Base-by-base conservation (phyloP, 2,113 vertebrate species). In the Dermatemys mawii region DNA sequence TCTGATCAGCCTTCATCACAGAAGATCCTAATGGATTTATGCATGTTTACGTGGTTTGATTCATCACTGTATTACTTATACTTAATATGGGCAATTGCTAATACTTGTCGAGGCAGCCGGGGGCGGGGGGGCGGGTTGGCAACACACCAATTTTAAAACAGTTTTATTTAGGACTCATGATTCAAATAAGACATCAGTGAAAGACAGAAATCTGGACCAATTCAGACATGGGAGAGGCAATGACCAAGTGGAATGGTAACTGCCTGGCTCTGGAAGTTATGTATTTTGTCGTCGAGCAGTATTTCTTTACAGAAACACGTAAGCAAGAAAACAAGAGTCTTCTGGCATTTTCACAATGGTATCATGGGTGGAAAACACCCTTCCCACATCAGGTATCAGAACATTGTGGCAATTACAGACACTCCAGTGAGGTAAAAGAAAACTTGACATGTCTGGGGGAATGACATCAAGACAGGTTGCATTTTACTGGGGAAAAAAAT, bases 131-230 rank as follows among this genome's bases (percentile, higher is more conserved):
- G 48, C 10, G 48, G 1, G 21, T 21, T 21, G 89, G 53, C 91
- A 94, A 95, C 73, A 51, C 90, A 95, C 93, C 90, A 90, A 94
- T 86, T 93, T 85, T 73, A 94, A 95, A 95, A 88, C 88, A 93
- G 81, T 86, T 92, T 92, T 67, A 60, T 84, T 89, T 94, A 89
- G 78, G 96, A 70, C 44, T 95, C 92, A 93, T 87, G 84, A 90
- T 48, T 94, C 83, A 81, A 92, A 90, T 95, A 91, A 70, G 51
- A 82, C 7, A 67, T 67, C 35, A n/a, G 63, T n/a, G 63, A 67
- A n/a, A 67, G 32, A 29, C 35, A 17, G 6, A 67, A 67, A 67
- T 29, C 16, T 67, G 32, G 32, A 35, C 63, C 17, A 7, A n/a
- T 32, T 67, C 14, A n/a, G 32, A 86, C 1, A n/a, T 0, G 1